Evolutionary conservation across 2,888 invertebrate species (phyloP).

Genomic region (Dinocampus coccinellae): DNA sequence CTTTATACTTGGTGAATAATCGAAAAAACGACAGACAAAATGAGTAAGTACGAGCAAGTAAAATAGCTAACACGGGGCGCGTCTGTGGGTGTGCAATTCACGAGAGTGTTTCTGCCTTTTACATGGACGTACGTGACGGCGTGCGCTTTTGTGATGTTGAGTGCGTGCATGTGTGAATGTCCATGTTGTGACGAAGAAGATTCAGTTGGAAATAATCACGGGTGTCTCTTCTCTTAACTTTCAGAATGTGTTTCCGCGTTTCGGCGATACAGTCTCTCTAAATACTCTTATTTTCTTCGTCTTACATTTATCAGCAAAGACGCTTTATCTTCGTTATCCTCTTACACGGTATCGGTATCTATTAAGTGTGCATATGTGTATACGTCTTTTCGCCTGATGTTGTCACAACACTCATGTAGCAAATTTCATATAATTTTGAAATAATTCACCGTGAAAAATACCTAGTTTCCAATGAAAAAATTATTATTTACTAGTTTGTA

Average conservation of each 20-base stretch:
- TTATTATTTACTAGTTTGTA: background rate
- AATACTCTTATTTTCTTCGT: background rate
- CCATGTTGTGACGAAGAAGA: constrained; percentile 30
- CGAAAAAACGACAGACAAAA: background rate
- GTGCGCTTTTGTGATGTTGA: background rate
- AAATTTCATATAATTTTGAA: no score
- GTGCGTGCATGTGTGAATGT: constrained; percentile 12
- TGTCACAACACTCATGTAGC: no score
- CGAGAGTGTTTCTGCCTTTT: constrained; percentile 12
- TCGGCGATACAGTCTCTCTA: constrained; percentile 33
- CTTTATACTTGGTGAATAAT: background rate
- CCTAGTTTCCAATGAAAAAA: background rate
- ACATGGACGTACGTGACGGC: background rate
- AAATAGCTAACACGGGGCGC: constrained; percentile 38
- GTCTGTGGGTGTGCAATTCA: constrained; percentile 29
- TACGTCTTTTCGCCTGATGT: background rate
- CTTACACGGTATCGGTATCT: no score
- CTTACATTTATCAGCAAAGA: background rate
- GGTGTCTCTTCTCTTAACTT: constrained; percentile 38
- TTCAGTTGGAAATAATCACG: constrained; percentile 49
- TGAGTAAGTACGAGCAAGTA: constrained; percentile 1
- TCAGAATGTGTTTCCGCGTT: constrained; percentile 42
- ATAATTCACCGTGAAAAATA: no score
- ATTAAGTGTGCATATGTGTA: no score
- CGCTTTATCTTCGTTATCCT: background rate